Evolutionary conservation across 2,797 vertebrate genomes (phyloP).

Genomic region (Triplophysa bombifrons): DNA sequence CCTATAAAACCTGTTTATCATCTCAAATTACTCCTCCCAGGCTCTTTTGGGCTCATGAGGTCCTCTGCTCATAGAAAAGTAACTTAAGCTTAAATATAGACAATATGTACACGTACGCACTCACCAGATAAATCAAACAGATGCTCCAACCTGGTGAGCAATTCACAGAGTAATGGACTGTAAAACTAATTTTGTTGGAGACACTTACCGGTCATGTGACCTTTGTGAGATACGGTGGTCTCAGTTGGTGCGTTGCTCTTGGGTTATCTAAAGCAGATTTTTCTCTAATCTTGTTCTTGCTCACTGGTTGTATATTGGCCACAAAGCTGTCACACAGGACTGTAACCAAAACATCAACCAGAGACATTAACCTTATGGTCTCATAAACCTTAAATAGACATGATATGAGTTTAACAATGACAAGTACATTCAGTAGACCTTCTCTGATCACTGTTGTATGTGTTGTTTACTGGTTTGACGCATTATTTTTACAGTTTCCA

Average conservation of each 20-base stretch:
- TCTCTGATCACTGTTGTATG: neutral
- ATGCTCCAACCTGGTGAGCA: conserved; percentile 39
- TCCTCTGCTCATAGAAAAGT: neutral
- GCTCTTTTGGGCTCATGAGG: conserved; percentile 2
- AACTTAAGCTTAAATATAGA: neutral
- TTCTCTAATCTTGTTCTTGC: conserved; percentile 6
- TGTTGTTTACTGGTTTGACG: no score
- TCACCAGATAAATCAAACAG: conserved; percentile 44
- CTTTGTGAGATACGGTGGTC: conserved; percentile 3
- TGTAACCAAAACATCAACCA: conserved; percentile 23
- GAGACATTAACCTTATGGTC: neutral
- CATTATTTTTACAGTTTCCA: no score
- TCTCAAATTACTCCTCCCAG: conserved; percentile 17
- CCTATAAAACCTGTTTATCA: neutral
- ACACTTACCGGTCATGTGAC: conserved; percentile 31
- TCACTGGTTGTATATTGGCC: neutral
- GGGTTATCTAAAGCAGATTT: neutral
- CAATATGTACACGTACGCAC: conserved; percentile 31
- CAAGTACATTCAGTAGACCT: conserved; percentile 13
- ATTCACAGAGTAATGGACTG: conserved; percentile 49
- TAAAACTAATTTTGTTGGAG: conserved; percentile 37
- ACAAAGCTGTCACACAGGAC: conserved; percentile 20
- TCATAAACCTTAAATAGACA: neutral
- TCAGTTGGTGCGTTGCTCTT: conserved; percentile 12
- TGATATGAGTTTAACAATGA: neutral